Evolutionary conservation across 2,113 vertebrate species (phyloP), one percentile per base, ranked within the genome.

Genomic region (Vidua chalybeata): DNA sequence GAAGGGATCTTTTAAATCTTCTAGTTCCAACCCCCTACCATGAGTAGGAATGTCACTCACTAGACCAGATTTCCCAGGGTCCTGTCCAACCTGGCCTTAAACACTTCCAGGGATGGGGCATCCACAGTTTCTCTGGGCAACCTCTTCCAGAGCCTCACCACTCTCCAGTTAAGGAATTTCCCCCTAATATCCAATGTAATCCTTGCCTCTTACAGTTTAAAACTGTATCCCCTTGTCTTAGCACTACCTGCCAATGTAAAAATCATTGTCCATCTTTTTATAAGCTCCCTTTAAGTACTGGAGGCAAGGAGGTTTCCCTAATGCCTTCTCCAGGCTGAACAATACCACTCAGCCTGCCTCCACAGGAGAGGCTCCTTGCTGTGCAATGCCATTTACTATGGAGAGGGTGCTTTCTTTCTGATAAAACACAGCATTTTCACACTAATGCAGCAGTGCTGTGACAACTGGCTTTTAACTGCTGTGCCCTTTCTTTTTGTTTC

Each of bases 401-500:
- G 63, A 77, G 28, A 84, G n/a, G n/a, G 41, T 10, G 4, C 64
- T 59, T 71, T 46, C 49, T 61, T 54, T 54, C n/a, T 63, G 66
- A 43, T 23, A 72, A 59, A 87, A 75, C 26, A 77, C 37, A 20
- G 55, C 37, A 22, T 67, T 95, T 91, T 59, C 64, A 73, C 75
- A 58, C 39, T 52, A 75, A 77, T 16, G 73, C 55, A 89, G 64
- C 64, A 71, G 59, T 0, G 1, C 10, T 54, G 67, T 89, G 92
- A 90, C 78, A 94, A 88, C 77, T 4, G 1, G 66, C 94, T 90
- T 71, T 92, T 81, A 93, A 76, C 76, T 68, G 76, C 64, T 89
- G 39, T 20, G 45, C 61, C 62, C 83, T 5, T 80, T 54, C 52
- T 86, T 93, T 94, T 95, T 86, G 49, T 84, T 94, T 95, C 69